Percentiles rank a stretch among this genome's conserved stretches.
Conservation (phyloP, 2,888 invertebrate genomes). For the Fabriciana adippe region DNA sequence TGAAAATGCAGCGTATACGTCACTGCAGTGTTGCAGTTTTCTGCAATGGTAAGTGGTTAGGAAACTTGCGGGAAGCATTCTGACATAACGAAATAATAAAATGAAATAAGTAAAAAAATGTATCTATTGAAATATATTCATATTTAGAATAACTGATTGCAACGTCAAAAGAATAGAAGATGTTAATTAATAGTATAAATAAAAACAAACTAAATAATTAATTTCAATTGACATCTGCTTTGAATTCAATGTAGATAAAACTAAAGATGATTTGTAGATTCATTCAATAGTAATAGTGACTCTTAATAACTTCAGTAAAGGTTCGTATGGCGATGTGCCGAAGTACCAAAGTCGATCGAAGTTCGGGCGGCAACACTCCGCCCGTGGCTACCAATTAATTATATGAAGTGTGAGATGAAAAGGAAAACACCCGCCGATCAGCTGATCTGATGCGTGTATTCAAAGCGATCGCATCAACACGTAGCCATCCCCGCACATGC, state of each 20-base stretch:
- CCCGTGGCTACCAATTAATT: slow-evolving; percentile 73
- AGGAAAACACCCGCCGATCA: slow-evolving; percentile 71
- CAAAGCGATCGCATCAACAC: slow-evolving; percentile 45
- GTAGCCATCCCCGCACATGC: slow-evolving; percentile 51
- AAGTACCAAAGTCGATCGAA: slow-evolving; percentile 56
- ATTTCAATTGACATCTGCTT: slow-evolving; percentile 32
- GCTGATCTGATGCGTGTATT: slow-evolving; percentile 71
- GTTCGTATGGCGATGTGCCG: slow-evolving; percentile 48
- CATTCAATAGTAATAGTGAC: slow-evolving; percentile 65
- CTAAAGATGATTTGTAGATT: slow-evolving; percentile 48
- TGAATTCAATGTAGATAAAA: slow-evolving; percentile 37
- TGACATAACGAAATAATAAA: slow-evolving; percentile 39
- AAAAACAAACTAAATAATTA: slow-evolving; percentile 24
- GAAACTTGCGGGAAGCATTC: slow-evolving; percentile 19
- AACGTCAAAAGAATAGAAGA: neutral
- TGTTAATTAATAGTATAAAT: neutral
- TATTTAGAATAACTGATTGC: neutral
- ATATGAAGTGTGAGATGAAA: slow-evolving; percentile 74
- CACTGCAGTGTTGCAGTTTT: slow-evolving; percentile 14
- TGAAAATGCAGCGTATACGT: slow-evolving; percentile 16
- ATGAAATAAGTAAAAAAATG: slow-evolving; percentile 14
- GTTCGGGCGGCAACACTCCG: slow-evolving; percentile 45
- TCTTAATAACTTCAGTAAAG: slow-evolving; percentile 40
- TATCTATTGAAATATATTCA: neutral
- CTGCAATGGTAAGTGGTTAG: slow-evolving; percentile 26